Percentiles rank a stretch among this genome's conserved stretches.
These are phyloP conservation scores for Antitype chi DNA, from an alignment of 2,888 invertebrate genomes.

Conservation along the genomic window DNA sequence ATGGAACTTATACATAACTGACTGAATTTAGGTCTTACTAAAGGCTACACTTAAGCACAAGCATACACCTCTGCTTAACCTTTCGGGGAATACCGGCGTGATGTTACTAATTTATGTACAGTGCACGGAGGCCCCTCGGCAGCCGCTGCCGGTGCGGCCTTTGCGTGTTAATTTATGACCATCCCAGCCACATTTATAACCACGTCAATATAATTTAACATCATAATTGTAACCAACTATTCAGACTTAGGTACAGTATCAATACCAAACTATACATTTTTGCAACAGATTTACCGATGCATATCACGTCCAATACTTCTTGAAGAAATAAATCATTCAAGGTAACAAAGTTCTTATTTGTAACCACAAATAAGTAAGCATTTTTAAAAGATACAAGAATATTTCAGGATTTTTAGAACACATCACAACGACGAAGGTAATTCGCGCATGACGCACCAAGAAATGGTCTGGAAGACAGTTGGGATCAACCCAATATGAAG, in stretches of 20 bases:
- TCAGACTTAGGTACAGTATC: not conserved
- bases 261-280: not conserved
- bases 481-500: conserved; percentile 22
- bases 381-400: not conserved
- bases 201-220: not conserved
- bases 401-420: conserved; percentile 3
- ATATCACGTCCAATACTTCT: not conserved
- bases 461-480: conserved; percentile 38
- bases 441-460: conserved; percentile 7
- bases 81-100: too few relatives aligned
- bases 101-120: not conserved
- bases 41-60: too few relatives aligned
- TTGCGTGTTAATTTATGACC: not conserved
- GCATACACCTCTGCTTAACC: too few relatives aligned
- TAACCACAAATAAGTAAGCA: not conserved
- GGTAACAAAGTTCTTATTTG: not conserved
- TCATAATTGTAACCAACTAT: not conserved
- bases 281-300: not conserved
- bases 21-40: too few relatives aligned
- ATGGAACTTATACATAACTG: too few relatives aligned
- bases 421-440: conserved; percentile 2
- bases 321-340: not conserved
- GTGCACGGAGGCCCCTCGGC: not conserved
- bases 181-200: not conserved
- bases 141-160: not conserved